Evolutionary conservation across 1,140 invertebrate genomes (phyloP), one percentile per base, ranked within the genome.

Genomic region (Pygmarrhopalites habei): DNA sequence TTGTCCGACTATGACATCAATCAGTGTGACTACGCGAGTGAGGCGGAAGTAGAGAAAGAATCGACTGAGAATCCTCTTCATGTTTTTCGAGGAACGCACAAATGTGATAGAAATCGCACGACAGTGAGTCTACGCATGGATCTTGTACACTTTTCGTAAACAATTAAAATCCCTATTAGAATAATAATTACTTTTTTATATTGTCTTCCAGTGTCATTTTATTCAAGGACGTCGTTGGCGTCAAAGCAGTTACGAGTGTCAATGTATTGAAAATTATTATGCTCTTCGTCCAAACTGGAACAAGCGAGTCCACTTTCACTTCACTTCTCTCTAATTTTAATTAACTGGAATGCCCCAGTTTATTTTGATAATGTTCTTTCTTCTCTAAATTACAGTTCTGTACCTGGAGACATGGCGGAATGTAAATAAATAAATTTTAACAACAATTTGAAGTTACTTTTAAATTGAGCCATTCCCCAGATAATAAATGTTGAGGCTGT

Each of bases 61-160:
- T 19, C n/a, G 19, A 25, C 23, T 23, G 39, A 43, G 21, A 66
- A 69, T 62, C 68, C 68, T 30, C 56, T 67, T 32, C 53, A 60
- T 47, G 43, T 47, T 47, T 67, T 70, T 62, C 65, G 64, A 17
- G 60, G 63, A 53, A 70, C 68, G 19, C 65, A 70, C 43, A 70
- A 70, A 65, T 70, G 68, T 51, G 63, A 70, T 55, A 47, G 46
- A 63, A 29, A 5, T 21, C 21, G 15, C 25, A 25, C 28, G 3
- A 58, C 62, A 15, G 32, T 35, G 15, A 35, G 5, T 35, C 32
- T n/a, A n/a, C n/a, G n/a, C n/a, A n/a, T n/a, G n/a, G n/a, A n/a
- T n/a, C n/a, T n/a, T n/a, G n/a, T n/a, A n/a, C n/a, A n/a, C n/a
- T n/a, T n/a, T n/a, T n/a, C n/a, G n/a, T n/a, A n/a, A n/a, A n/a